Evolutionary conservation across 1,140 invertebrate genomes (phyloP).

Genomic region (Hypothenemus hampei): DNA sequence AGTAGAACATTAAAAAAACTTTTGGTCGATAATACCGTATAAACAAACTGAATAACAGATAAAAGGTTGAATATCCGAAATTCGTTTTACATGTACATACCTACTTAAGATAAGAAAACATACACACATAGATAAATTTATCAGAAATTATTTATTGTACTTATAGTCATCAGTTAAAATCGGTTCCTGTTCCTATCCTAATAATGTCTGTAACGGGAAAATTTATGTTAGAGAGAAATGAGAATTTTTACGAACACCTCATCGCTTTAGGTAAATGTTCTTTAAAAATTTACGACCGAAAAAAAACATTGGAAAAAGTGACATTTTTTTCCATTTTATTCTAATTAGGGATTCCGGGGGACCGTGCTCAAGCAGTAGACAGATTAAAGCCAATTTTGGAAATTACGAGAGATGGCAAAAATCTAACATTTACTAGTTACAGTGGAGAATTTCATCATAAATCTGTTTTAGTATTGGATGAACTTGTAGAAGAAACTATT

Average conservation of each 20-base stretch:
- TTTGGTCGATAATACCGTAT: too few species aligned
- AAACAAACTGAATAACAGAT: too few species aligned
- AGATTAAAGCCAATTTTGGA: constrained; percentile 12
- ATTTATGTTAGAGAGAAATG: not conserved
- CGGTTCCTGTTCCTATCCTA: too few species aligned
- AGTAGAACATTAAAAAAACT: too few species aligned
- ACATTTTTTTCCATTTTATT: not conserved
- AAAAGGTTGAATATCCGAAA: too few species aligned
- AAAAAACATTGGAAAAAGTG: too few species aligned
- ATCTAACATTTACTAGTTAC: constrained; percentile 4
- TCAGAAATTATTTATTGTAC: too few species aligned
- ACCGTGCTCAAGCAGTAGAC: constrained; percentile 6
- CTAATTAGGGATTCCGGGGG: constrained; percentile 7
- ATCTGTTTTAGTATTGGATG: constrained; percentile 4
- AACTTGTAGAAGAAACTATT: constrained; percentile 13
- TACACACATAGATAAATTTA: too few species aligned
- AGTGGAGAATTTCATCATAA: constrained; percentile 14
- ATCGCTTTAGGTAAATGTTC: constrained; percentile 6
- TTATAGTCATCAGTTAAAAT: too few species aligned
- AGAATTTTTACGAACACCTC: constrained; percentile 12
- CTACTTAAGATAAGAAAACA: too few species aligned
- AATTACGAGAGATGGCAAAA: constrained; percentile 5
- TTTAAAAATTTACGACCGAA: not conserved
- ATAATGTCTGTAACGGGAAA: constrained; percentile 4
- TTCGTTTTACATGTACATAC: too few species aligned